Evolutionary conservation across 1,140 invertebrate genomes (phyloP), one percentile per base, ranked within the genome.

Genomic region (Plectrocnemia conspersa): DNA sequence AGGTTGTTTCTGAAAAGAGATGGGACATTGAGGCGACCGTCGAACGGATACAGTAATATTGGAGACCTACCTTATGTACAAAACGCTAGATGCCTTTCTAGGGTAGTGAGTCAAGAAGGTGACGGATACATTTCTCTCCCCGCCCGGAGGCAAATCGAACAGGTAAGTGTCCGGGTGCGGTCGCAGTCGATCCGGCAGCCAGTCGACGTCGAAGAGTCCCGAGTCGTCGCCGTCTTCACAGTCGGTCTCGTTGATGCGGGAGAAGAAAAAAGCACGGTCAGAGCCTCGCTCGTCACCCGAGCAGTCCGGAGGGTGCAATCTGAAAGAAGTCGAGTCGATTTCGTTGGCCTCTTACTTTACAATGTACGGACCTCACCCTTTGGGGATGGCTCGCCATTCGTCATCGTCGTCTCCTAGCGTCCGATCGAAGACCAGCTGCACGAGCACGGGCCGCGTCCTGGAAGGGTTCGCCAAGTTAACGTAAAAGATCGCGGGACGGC

Each of bases 1-100:
- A 98, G 76, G 71, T 98, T 98, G 70, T 97, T 98, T 63, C 93
- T 88, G 70, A 52, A 74, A 71, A 45, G 22, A 33, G 11, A 49
- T 29, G 1, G 6, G 16, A 40, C 16, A 10, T 15, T 36, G 11
- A 45, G 19, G 25, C 40, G 25, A 23, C 16, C 9, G 18, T 7
- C 18, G 11, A 38, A 38, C 35, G 15, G 16, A 5, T 38, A 38
- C 16, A 19, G 9, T 16, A 42, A 19, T 42, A 42, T 6, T 5
- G 16, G 3, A 41, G 10, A 21, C 5, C 22, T 24, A 59, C 60
- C 60, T 62, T 16, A 62, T 62, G 54, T 62, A 62, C 10, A 62
- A 49, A 13, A 62, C 18, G 29, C 47, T 56, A 18, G 60, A 56
- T 19, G 59, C 32, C 29, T 46, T 42, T 36, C 48, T 27, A 32